A percentile compares a stretch with the other conserved stretches of the same genome.
Evolutionary conservation across 2,113 vertebrate genomes (phyloP).

Genomic region (Sturnira hondurensis): DNA sequence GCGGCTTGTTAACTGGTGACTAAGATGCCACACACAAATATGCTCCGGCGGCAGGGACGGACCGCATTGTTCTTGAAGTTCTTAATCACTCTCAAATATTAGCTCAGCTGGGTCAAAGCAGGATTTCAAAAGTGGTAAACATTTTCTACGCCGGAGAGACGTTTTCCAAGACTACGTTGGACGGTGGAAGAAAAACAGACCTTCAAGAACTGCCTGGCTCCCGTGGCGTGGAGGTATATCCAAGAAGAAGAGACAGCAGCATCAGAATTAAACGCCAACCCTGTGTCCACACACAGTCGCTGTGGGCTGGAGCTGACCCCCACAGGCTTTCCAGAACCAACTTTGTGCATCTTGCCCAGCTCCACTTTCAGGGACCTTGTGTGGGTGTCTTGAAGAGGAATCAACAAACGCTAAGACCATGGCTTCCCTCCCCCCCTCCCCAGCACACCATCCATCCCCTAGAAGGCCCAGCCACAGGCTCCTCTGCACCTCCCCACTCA

Average conservation of each 20-base stretch:
- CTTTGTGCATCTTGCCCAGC: not conserved
- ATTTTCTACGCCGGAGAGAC: not conserved
- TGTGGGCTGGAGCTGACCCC: not conserved
- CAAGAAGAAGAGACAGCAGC: not conserved
- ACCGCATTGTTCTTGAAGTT: not conserved
- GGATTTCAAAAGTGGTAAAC: conserved; percentile 30
- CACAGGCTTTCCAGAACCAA: not conserved
- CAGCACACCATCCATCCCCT: rapidly evolving
- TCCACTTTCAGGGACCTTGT: not conserved
- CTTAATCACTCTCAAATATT: conserved; percentile 67
- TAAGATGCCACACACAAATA: not conserved
- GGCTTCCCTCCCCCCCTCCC: no score
- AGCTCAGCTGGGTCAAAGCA: conserved; percentile 53
- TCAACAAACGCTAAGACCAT: not conserved
- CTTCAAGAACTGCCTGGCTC: not conserved
- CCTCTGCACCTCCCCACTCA: rapidly evolving
- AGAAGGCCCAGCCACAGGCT: rapidly evolving
- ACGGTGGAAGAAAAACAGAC: not conserved
- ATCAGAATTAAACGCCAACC: not conserved
- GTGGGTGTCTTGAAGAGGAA: not conserved
- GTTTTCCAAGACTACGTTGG: not conserved
- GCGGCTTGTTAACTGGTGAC: not conserved
- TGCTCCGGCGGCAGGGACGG: not conserved
- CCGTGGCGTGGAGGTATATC: not conserved
- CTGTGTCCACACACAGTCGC: not conserved